Evolutionary conservation across 2,797 vertebrate species (phyloP).

Genomic region (Selene dorsalis): DNA sequence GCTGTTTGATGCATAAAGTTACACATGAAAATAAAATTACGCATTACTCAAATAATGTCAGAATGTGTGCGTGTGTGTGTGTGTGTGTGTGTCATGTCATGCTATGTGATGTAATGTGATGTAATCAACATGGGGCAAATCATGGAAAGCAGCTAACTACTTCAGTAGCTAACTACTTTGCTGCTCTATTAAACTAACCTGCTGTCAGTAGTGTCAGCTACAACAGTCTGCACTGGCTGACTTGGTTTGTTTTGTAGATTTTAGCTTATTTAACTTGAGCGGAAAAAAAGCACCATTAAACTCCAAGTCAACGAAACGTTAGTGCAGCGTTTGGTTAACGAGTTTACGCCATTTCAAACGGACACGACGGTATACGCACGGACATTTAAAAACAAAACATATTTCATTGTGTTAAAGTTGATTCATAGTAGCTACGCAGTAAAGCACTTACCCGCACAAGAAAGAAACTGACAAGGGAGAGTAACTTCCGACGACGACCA

Average conservation of each 20-base stretch:
- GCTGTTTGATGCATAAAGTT: not conserved
- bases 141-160: not conserved
- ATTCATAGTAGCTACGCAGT: rapidly evolving
- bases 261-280: not conserved
- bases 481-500: not conserved
- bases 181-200: not conserved
- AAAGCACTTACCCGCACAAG: conserved; percentile 50
- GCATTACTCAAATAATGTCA: not conserved
- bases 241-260: not conserved
- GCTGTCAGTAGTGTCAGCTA: not conserved
- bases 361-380: no score
- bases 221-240: conserved; percentile 1
- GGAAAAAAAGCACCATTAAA: not conserved
- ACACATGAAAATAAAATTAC: not conserved
- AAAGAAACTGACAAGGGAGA: not conserved
- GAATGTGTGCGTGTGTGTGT: rapidly evolving
- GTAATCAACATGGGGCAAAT: not conserved
- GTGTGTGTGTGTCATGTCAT: not conserved
- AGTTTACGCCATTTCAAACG: not conserved
- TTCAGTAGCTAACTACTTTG: not conserved
- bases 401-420: rapidly evolving
- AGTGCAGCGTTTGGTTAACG: not conserved
- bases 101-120: no score
- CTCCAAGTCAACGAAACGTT: not conserved
- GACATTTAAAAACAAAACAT: not conserved